A percentile compares a stretch with the other conserved stretches of the same genome.
Conservation (phyloP, 2,113 vertebrate species). For the Hippocampus barbouri region DNA sequence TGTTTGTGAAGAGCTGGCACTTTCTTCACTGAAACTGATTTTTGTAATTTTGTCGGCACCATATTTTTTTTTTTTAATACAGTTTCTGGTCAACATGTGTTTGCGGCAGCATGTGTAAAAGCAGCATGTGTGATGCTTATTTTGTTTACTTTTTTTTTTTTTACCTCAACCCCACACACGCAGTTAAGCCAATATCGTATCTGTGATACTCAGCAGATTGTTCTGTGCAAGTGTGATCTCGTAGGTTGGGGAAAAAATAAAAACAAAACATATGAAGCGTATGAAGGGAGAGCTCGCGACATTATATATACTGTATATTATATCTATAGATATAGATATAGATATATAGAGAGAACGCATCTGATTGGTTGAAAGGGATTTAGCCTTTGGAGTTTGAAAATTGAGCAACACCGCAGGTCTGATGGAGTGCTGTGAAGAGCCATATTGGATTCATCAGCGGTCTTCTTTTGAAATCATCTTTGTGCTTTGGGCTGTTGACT, state of each 20-base stretch:
- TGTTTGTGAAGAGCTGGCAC: too few relatives aligned
- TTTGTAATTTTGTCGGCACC: neutral
- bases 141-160: neutral
- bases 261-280: neutral
- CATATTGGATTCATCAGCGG: neutral
- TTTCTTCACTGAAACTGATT: neutral
- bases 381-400: neutral
- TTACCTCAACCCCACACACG: neutral
- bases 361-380: neutral
- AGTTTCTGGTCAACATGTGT: neutral
- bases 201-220: neutral
- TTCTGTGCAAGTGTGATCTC: neutral
- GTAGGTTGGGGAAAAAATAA: neutral
- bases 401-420: neutral
- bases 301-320: neutral
- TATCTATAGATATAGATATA: too few relatives aligned
- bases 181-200: neutral
- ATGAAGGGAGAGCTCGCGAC: neutral
- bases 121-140: neutral
- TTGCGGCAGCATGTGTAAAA: neutral
- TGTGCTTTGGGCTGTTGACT: neutral
- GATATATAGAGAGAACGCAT: neutral
- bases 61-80: too few relatives aligned
- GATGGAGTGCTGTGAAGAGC: neutral
- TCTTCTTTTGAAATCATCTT: slow-evolving; percentile 19